Conservation (phyloP, 2,888 invertebrate species). For the Drosophila fungiperda region DNA sequence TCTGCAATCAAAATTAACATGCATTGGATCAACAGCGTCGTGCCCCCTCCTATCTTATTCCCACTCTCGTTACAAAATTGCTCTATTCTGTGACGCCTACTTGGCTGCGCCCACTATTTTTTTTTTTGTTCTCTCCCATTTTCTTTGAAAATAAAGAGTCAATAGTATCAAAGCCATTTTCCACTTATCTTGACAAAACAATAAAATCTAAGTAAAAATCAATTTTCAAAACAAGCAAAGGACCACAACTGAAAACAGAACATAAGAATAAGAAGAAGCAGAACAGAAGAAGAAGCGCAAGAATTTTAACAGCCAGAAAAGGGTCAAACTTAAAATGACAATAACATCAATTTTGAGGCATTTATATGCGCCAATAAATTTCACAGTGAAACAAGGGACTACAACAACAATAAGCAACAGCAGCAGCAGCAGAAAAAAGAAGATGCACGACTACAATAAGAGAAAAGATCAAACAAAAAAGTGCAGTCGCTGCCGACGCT, state of each 20-base stretch:
- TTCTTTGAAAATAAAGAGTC: constrained; percentile 42
- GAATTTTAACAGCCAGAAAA: constrained; percentile 44
- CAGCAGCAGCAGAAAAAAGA: constrained; percentile 49
- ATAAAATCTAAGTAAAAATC: constrained; percentile 74
- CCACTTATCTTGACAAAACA: constrained; percentile 62
- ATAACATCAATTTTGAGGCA: constrained; percentile 82
- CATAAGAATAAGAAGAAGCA: constrained; percentile 8
- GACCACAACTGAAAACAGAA: constrained; percentile 50
- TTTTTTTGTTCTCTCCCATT: constrained; percentile 33
- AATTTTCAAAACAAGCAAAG: constrained; percentile 71
- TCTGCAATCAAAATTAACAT: constrained; percentile 65
- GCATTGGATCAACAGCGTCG: constrained; percentile 31
- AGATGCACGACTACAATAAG: constrained; percentile 81
- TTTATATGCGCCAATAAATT: constrained; percentile 82
- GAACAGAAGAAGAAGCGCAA: constrained; percentile 31
- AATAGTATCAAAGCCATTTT: constrained; percentile 53
- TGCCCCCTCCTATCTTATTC: constrained; percentile 8
- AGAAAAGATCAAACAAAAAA: constrained; percentile 81
- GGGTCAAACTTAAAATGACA: constrained; percentile 69
- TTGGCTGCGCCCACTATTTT: constrained; percentile 66
- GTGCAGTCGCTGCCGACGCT: constrained; percentile 67
- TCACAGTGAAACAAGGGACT: constrained; percentile 66
- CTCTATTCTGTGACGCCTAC: constrained; percentile 74
- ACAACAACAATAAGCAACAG: constrained; percentile 26
- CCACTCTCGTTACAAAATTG: constrained; percentile 49